phyloP scores from a whole-genome alignment of 2,113 vertebrate genomes.

The Cephalopholis sonnerati region DNA sequence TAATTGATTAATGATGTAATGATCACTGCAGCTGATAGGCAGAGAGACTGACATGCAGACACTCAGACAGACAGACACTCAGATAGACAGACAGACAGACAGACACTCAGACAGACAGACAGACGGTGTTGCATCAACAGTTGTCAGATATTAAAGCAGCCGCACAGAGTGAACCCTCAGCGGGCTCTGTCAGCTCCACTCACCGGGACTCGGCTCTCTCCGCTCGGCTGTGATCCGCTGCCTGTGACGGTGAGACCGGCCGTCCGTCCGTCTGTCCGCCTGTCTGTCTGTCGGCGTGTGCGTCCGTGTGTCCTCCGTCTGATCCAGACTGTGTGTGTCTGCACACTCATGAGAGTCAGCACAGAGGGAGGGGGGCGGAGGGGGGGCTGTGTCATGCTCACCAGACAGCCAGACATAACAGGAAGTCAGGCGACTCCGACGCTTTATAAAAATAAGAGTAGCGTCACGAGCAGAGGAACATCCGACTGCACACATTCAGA shows the following conservation, averaged over 20 bases:
- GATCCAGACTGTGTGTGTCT: conserved; percentile 39
- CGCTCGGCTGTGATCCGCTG: conserved; percentile 30
- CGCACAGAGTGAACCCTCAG: not conserved
- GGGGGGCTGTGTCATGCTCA: conserved; percentile 43
- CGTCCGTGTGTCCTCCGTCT: conserved; percentile 31
- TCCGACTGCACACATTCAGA: too few species aligned
- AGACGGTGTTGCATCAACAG: not conserved
- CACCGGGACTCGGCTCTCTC: conserved; percentile 43
- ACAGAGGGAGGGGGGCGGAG: not conserved
- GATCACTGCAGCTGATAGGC: too few species aligned
- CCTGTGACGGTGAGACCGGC: conserved; percentile 10
- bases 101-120: not conserved
- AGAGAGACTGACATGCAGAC: not conserved
- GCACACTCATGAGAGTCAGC: conserved; percentile 8
- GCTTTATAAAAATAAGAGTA: conserved; percentile 51
- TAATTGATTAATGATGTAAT: too few species aligned
- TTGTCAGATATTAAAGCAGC: not conserved
- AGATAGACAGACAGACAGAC: not conserved
- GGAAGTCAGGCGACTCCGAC: conserved; percentile 55
- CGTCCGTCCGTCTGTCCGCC: not conserved
- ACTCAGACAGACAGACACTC: not conserved
- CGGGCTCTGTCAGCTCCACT: conserved; percentile 17
- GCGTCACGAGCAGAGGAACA: not conserved
- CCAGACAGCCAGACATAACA: conserved; percentile 71
- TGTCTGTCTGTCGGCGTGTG: not conserved